These are phyloP conservation scores for Hemiprocne comata DNA, from an alignment of 2,113 vertebrate genomes.

Conservation along the genomic window DNA sequence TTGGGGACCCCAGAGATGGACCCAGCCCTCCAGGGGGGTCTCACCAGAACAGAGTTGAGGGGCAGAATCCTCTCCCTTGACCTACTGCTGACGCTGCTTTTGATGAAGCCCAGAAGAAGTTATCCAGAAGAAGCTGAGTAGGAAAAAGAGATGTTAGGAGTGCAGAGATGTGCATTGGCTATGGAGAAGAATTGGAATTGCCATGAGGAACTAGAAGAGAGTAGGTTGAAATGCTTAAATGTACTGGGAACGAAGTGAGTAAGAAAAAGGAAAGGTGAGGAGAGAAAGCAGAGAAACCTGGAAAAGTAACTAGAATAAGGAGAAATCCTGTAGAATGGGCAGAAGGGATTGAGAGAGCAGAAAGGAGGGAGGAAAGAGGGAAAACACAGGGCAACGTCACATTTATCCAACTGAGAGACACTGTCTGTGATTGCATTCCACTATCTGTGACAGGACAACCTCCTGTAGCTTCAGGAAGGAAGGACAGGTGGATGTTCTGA, in stretches of 20 bases:
- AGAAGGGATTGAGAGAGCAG: neutral
- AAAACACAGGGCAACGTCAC: accelerated
- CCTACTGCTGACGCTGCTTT: no score
- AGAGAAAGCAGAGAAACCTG: neutral
- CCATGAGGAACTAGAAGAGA: neutral
- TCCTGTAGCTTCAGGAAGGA: neutral
- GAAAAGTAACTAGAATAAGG: neutral
- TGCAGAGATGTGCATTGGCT: neutral
- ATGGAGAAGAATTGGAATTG: neutral
- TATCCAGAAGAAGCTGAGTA: neutral
- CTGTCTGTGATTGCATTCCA: neutral
- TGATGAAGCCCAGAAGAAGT: neutral
- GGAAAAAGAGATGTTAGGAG: neutral
- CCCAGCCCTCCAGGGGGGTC: no score
- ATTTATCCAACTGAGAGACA: neutral
- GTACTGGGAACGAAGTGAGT: neutral
- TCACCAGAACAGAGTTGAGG: no score
- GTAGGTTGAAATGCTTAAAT: neutral
- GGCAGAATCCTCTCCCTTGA: no score
- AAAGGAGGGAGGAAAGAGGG: neutral
- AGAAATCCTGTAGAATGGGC: neutral
- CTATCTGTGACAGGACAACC: neutral
- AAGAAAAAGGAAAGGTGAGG: neutral
- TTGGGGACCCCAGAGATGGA: no score
- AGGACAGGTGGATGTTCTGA: neutral